phyloP scores from a whole-genome alignment of 2,113 vertebrate species.

The Heterocephalus glaber region DNA sequence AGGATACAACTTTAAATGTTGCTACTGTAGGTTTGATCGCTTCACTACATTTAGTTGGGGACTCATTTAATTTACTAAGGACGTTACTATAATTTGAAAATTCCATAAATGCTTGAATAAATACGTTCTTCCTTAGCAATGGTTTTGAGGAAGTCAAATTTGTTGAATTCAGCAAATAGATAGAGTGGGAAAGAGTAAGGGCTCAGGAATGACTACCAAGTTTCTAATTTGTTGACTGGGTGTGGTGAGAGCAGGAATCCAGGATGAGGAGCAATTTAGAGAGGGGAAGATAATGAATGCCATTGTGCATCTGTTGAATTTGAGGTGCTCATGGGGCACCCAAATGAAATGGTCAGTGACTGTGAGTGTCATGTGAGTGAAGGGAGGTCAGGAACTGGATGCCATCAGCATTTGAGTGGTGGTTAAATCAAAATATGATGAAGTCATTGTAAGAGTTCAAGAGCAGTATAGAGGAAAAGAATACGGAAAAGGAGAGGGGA shows the following conservation, averaged over 20 bases:
- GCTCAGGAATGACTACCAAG: not conserved
- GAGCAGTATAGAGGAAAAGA: not conserved
- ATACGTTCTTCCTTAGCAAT: not conserved
- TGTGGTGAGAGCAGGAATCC: not conserved
- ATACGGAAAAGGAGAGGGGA: not conserved
- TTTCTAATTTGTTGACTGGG: not conserved
- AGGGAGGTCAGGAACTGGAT: not conserved
- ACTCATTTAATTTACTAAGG: not conserved
- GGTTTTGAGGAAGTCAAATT: not conserved
- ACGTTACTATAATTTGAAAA: not conserved
- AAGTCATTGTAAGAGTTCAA: not conserved
- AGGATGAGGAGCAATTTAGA: not conserved
- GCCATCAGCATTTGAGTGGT: not conserved
- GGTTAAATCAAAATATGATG: not conserved
- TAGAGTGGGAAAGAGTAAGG: not conserved
- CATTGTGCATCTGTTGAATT: not conserved
- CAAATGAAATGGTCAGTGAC: not conserved
- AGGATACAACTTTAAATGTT: slow-evolving; percentile 25
- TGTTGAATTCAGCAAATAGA: not conserved
- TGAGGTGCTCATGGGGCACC: not conserved
- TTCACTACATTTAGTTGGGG: not conserved
- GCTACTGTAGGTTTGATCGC: not conserved
- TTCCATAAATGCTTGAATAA: not conserved
- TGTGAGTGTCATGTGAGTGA: not conserved
- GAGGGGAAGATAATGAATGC: not conserved